Conservation (phyloP, 2,113 vertebrate genomes). For the Clarias macrocephalus region DNA sequence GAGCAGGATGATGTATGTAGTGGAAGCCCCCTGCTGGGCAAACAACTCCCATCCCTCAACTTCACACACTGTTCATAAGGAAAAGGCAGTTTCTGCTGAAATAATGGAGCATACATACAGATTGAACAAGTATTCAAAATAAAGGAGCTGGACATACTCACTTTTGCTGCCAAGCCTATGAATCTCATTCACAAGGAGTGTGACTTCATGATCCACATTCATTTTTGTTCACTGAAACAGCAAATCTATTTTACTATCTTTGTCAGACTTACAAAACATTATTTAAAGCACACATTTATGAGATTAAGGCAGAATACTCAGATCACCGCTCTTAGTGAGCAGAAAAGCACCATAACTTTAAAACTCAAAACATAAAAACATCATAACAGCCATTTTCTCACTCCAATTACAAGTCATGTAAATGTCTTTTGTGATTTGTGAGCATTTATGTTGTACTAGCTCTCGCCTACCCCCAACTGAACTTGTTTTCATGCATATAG, state of each 20-base stretch:
- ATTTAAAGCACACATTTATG: not conserved
- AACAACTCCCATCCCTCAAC: too few relatives aligned
- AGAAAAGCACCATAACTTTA: not conserved
- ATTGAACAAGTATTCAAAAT: not conserved
- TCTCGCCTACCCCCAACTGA: too few relatives aligned
- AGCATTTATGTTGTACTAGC: not conserved
- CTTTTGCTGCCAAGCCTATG: constrained; percentile 85
- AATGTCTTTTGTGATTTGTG: not conserved
- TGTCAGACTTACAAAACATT: not conserved
- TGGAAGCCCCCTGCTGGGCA: too few relatives aligned
- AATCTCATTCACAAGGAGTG: constrained; percentile 86
- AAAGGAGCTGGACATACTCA: constrained; percentile 65
- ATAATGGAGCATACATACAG: not conserved
- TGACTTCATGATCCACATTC: constrained; percentile 87
- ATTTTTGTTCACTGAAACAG: constrained; percentile 67
- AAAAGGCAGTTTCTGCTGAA: not conserved
- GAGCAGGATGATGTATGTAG: too few relatives aligned
- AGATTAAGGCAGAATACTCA: not conserved
- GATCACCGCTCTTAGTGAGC: not conserved
- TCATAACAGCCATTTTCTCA: not conserved
- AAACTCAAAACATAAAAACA: too few relatives aligned
- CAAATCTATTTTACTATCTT: not conserved
- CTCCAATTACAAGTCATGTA: not conserved
- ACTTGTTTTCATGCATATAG: too few relatives aligned
- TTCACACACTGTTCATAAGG: not conserved